phyloP scores from a whole-genome alignment of 2,113 vertebrate genomes.

The Caranx ignobilis region DNA sequence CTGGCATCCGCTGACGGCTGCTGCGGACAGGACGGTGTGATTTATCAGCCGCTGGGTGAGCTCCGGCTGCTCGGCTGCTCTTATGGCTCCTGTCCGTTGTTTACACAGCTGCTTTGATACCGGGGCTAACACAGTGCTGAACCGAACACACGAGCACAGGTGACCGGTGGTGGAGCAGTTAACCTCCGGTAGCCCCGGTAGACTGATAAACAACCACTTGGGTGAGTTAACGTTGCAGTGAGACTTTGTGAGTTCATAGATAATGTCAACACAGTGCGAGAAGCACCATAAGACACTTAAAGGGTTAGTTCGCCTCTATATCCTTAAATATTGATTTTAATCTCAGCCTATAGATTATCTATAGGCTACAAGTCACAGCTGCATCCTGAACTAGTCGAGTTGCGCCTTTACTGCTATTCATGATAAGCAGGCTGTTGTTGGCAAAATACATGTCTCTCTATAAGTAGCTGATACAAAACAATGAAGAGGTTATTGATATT shows the following conservation, averaged over 20 bases:
- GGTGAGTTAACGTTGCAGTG: neutral
- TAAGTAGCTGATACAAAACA: too few relatives aligned
- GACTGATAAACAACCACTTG: neutral
- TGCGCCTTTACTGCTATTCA: too few relatives aligned
- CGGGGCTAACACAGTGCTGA: neutral
- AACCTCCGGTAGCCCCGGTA: neutral
- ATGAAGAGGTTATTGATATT: too few relatives aligned
- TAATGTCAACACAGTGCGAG: neutral
- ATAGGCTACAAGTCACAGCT: too few relatives aligned
- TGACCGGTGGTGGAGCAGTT: neutral
- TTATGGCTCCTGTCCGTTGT: neutral
- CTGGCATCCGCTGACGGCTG: constrained; percentile 63
- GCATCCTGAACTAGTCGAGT: too few relatives aligned
- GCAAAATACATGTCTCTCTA: too few relatives aligned
- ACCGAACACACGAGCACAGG: neutral
- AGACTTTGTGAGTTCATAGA: neutral
- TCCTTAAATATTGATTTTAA: neutral
- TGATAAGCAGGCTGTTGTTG: too few relatives aligned
- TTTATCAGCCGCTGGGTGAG: constrained; percentile 10
- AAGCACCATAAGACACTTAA: neutral
- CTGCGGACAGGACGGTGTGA: constrained; percentile 63
- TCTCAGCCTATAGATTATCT: neutral
- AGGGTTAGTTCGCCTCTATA: neutral
- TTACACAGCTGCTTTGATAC: constrained; percentile 3
- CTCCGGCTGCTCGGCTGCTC: constrained; percentile 1